Percentiles rank a stretch among this genome's conserved stretches.
These are phyloP conservation scores for Lycopodina hypogea DNA, from an alignment of 37 sponge, comb jelly and placozoan genomes.

Conservation along the genomic window DNA sequence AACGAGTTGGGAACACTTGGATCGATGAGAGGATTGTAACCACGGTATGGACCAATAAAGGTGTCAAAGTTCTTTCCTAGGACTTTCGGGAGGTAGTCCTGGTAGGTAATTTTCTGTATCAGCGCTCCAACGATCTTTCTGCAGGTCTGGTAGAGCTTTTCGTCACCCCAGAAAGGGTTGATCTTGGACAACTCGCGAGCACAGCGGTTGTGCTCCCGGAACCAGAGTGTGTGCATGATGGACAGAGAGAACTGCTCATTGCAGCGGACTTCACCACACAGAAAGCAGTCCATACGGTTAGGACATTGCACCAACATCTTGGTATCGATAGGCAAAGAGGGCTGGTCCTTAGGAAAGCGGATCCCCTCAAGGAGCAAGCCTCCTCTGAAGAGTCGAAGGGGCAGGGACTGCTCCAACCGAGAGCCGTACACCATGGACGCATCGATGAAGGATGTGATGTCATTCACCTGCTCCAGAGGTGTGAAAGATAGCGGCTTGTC, in stretches of 20 bases:
- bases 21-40: conserved; percentile 65
- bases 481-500: conserved; percentile 27
- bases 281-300: conserved; percentile 54
- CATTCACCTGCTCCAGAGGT: conserved; percentile 72
- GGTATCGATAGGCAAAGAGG: conserved; percentile 42
- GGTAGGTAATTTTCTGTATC: conserved; percentile 79
- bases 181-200: conserved; percentile 57
- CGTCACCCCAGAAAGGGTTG: conserved; percentile 85
- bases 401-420: neutral
- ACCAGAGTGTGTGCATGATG: conserved; percentile 93
- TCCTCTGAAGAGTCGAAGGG: conserved; percentile 35
- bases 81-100: conserved; percentile 83
- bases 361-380: conserved; percentile 41
- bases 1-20: conserved; percentile 66
- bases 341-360: conserved; percentile 17
- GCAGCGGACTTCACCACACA: conserved; percentile 83
- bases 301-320: conserved; percentile 33
- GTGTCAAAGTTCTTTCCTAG: conserved; percentile 47
- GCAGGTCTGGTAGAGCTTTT: conserved; percentile 81
- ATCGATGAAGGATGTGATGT: conserved; percentile 74
- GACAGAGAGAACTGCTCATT: conserved; percentile 88
- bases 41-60: conserved; percentile 59
- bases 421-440: conserved; percentile 81
- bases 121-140: conserved; percentile 85
- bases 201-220: conserved; percentile 94